Evolutionary conservation across 1,140 invertebrate genomes (phyloP), one percentile per base, ranked within the genome.

Genomic region (Tetramorium alpestre): DNA sequence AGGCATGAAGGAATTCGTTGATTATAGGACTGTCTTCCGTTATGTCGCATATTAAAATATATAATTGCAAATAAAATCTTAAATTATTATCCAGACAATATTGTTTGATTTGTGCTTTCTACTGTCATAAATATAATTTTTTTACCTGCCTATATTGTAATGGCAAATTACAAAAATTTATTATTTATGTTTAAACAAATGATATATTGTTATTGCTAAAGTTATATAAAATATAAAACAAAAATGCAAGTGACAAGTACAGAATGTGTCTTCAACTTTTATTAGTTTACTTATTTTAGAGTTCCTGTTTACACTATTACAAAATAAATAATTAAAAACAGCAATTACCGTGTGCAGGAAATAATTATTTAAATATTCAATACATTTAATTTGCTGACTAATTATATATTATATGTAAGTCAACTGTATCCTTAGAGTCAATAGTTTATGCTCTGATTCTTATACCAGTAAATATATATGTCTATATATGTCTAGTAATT

Each of bases 311-410:
- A 3, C 25, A 3, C 25, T 67, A 44, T 54, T 56, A 54, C 25
- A 70, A 38, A 69, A 54, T 67, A 38, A 6, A 22, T 49, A 58
- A 87, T 87, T 87, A 75, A 47, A 62, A 58, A 49, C 33, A 44
- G 47, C 11, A 49, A 73, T 82, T 82, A 65, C 18, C 7, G 44
- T n/a, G 11, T 47, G 64, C 62, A 58, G 41, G 38, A 75, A 87
- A 75, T 62, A 51, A 28, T n/a, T 16, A 33, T 28, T 22, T 22
- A 22, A 49, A 4, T 51, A 62, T 0, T 33, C 33, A 80, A 80
- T 54, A 38, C 38, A 13, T 72, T 60, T 51, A 44, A 54, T 56
- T 33, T 49, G 41, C 33, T 49, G 49, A 76, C 38, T 87, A 49
- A 85, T 87, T 84, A 87, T n/a, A 84, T 22, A 22, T 22, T 22